Evolutionary conservation across 2,888 invertebrate species (phyloP).

Genomic region (Scaptomyza reducta): DNA sequence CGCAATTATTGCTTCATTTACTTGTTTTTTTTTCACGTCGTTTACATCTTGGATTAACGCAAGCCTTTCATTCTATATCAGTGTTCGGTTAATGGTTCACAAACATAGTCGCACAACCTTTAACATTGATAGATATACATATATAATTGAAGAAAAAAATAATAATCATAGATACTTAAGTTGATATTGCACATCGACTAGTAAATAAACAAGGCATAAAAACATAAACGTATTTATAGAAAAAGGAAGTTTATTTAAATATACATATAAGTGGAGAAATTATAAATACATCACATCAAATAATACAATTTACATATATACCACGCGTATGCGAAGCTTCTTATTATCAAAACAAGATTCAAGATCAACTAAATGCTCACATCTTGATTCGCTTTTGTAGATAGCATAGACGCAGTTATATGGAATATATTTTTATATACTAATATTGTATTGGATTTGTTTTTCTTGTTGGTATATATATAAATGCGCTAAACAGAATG

Average conservation of each 20-base stretch:
- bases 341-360: conserved; percentile 43
- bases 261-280: conserved; percentile 61
- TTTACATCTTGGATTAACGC: conserved; percentile 56
- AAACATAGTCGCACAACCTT: conserved; percentile 75
- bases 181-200: conserved; percentile 48
- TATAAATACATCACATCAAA: conserved; percentile 77
- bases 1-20: conserved; percentile 72
- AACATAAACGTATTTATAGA: conserved; percentile 42
- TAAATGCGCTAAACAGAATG: conserved; percentile 72
- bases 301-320: conserved; percentile 71
- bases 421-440: conserved; percentile 63
- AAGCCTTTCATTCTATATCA: conserved; percentile 49
- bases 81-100: conserved; percentile 68
- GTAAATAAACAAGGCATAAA: conserved; percentile 21
- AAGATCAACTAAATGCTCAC: conserved; percentile 20
- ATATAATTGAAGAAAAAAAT: conserved; percentile 16
- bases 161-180: conserved; percentile 34
- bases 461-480: conserved; percentile 37
- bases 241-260: conserved; percentile 70
- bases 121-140: conserved; percentile 59
- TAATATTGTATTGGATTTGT: conserved; percentile 53
- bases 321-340: conserved; percentile 45
- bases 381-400: conserved; percentile 25
- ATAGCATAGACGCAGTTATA: conserved; percentile 34
- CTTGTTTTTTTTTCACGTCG: conserved; percentile 24